These are phyloP conservation scores for Chironomus riparius DNA, from an alignment of 2,888 invertebrate species.

Conservation along the genomic window DNA sequence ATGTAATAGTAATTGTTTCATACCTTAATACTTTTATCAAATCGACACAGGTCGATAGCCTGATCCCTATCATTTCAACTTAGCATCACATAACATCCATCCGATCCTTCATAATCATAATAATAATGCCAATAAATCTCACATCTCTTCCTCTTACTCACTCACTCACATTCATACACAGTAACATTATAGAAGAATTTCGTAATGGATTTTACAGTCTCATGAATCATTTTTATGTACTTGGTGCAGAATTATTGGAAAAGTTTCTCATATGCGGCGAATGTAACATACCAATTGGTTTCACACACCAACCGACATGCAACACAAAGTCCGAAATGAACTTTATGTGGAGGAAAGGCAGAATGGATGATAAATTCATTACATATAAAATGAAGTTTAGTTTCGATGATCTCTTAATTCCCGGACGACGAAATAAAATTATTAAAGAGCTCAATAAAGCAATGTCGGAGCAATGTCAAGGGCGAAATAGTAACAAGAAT, in stretches of 20 bases:
- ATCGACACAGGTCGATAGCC: too few relatives aligned
- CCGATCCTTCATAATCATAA: not conserved
- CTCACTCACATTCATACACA: not conserved
- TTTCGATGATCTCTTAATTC: conserved; percentile 7
- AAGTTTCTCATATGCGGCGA: conserved; percentile 17
- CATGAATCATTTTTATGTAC: conserved; percentile 1
- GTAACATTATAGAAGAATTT: conserved; percentile 4
- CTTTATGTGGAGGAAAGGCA: not conserved
- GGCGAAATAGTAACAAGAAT: not conserved
- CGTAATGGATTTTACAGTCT: conserved; percentile 7
- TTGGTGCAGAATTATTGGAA: conserved; percentile 11
- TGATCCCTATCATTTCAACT: too few relatives aligned
- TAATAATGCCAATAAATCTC: not conserved
- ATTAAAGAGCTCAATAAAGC: not conserved
- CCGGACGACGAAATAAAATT: not conserved
- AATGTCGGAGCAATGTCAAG: too few relatives aligned
- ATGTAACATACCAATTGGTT: conserved; percentile 2
- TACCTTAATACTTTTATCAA: too few relatives aligned
- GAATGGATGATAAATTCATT: conserved; percentile 15
- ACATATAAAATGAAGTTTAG: conserved; percentile 11
- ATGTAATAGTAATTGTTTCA: too few relatives aligned
- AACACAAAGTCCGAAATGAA: not conserved
- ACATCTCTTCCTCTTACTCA: not conserved
- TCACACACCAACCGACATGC: not conserved
- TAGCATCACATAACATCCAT: too few relatives aligned